Conservation (phyloP, 2,113 vertebrate species). For the Podilymbus podiceps region DNA sequence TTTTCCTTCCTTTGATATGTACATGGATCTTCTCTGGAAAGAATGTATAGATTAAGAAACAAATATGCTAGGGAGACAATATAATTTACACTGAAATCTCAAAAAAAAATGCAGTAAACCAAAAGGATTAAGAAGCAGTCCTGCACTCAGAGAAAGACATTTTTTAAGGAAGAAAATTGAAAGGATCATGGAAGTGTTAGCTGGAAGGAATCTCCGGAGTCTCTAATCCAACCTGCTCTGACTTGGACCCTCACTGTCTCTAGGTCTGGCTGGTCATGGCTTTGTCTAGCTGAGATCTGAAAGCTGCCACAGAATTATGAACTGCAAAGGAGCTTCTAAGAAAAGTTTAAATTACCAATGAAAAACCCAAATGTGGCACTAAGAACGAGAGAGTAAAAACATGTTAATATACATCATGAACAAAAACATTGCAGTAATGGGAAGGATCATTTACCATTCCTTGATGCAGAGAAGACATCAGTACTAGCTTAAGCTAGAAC, state of each 20-base stretch:
- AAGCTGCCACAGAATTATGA: background rate
- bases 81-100: background rate
- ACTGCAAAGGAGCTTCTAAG: background rate
- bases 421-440: background rate
- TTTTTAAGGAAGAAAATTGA: background rate
- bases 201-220: background rate
- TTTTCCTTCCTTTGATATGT: background rate
- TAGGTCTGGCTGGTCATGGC: fast-evolving
- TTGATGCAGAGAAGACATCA: background rate
- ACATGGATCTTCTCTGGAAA: background rate
- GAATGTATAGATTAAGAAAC: background rate
- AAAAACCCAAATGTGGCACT: background rate
- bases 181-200: background rate
- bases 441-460: background rate
- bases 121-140: background rate
- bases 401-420: background rate
- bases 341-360: background rate
- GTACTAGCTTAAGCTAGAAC: background rate
- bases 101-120: background rate
- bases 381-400: background rate
- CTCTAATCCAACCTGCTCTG: background rate
- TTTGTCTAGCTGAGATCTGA: background rate
- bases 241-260: background rate
- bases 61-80: background rate
- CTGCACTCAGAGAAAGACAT: background rate